phyloP scores from a whole-genome alignment of 2,888 invertebrate genomes.

The Scrobipalpa atriplicella region DNA sequence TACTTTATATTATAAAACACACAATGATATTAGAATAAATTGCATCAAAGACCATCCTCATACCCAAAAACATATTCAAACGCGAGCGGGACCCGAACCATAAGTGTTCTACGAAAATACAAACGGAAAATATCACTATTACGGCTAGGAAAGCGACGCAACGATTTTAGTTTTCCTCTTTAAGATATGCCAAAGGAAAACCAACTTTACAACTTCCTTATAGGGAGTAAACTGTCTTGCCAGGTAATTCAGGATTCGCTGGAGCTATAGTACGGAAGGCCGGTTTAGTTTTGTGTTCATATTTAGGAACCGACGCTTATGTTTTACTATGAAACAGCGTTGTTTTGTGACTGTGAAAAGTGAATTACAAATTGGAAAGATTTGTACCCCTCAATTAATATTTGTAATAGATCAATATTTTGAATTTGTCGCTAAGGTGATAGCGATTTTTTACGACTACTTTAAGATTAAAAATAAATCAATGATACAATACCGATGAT shows the following conservation, averaged over 20 bases:
- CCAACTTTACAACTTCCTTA: not conserved
- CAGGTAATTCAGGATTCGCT: not conserved
- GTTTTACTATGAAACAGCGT: too few species aligned
- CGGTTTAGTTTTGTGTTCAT: not conserved
- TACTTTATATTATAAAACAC: not conserved
- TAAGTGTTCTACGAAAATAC: slow-evolving; percentile 6
- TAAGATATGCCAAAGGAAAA: not conserved
- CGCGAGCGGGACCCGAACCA: not conserved
- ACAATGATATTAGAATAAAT: not conserved
- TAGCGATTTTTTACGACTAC: too few species aligned
- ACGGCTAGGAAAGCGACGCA: slow-evolving; percentile 7
- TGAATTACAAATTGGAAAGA: not conserved
- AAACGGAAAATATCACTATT: slow-evolving; percentile 20
- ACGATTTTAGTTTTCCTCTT: slow-evolving; percentile 27
- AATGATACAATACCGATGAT: too few species aligned
- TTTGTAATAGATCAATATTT: too few species aligned
- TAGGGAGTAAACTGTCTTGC: not conserved
- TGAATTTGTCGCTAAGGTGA: too few species aligned
- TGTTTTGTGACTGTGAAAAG: not conserved
- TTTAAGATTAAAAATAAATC: too few species aligned
- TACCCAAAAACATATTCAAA: slow-evolving; percentile 4
- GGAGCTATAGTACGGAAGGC: not conserved
- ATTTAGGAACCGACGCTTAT: too few species aligned
- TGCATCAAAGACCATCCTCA: slow-evolving; percentile 3
- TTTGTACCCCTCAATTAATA: too few species aligned